These are phyloP conservation scores for Drepana arcuata DNA, from an alignment of 1,140 invertebrate species.

Conservation along the genomic window DNA sequence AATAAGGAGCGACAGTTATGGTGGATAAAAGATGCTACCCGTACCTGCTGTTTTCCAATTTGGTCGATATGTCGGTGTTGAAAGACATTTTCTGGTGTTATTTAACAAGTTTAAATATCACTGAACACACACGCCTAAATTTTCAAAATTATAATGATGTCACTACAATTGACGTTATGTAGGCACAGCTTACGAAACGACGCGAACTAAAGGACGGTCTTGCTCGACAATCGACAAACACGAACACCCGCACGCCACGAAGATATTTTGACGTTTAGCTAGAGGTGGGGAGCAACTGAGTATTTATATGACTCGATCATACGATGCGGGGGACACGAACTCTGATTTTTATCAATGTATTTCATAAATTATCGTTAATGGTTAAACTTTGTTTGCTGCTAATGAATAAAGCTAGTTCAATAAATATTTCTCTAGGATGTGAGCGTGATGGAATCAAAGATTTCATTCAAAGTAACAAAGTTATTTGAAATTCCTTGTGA, in stretches of 20 bases:
- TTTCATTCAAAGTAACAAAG: slow-evolving; percentile 23
- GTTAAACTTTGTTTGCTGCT: slow-evolving; percentile 12
- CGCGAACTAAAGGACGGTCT: slow-evolving; percentile 33
- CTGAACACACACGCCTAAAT: slow-evolving; percentile 56
- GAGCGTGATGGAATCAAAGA: slow-evolving; percentile 10
- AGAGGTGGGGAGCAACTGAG: slow-evolving; percentile 51
- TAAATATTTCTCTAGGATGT: slow-evolving; percentile 4
- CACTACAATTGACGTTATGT: slow-evolving; percentile 47
- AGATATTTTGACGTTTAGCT: slow-evolving; percentile 57
- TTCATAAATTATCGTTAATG: slow-evolving; percentile 21
- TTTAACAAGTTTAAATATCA: slow-evolving; percentile 59
- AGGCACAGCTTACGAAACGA: slow-evolving; percentile 46
- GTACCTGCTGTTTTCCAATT: slow-evolving; percentile 67
- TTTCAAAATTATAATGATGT: slow-evolving; percentile 24
- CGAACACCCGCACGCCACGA: slow-evolving; percentile 41
- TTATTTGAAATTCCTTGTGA: slow-evolving; percentile 13
- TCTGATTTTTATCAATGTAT: slow-evolving; percentile 40
- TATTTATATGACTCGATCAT: slow-evolving; percentile 65
- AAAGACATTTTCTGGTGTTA: slow-evolving; percentile 65
- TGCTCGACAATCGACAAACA: slow-evolving; percentile 11
- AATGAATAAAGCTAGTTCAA: slow-evolving; percentile 8
- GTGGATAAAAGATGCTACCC: slow-evolving; percentile 16
- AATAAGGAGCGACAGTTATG: too few species aligned
- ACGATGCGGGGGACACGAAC: slow-evolving; percentile 60
- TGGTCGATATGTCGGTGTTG: slow-evolving; percentile 62